Base-by-base conservation (phyloP, 2,797 vertebrate species). In the Sebastes cheni region DNA sequence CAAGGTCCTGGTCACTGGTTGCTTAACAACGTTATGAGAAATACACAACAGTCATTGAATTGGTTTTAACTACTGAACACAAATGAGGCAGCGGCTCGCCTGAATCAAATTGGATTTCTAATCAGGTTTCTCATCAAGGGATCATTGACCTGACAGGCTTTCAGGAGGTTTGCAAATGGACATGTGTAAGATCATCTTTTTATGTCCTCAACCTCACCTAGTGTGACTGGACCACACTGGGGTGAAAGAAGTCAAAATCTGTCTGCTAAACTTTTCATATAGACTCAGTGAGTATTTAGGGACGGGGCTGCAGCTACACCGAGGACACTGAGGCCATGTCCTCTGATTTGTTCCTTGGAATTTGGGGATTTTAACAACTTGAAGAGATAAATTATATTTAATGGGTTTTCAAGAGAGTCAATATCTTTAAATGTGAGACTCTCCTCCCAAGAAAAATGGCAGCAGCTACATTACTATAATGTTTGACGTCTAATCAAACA, bases 41-140 rank as follows among this genome's bases (percentile, higher is more conserved):
- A 59, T 52, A 29, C 6, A 39, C 7, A 58, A 64, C 3, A 50
- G 64, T 18, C n/a, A 64, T 69, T 70, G 60, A 71, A n/a, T 32
- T 23, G 12, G 3, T 68, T 9, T 46, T 4, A 67, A 6, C n/a
- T 14, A 20, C 32, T 34, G 22, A 29, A 23, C 10, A 58, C 7
- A 39, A 68, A 60, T 46, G 25, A 67, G 39, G 56, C 25, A 30
- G 42, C 29, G 25, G 42, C 52, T 68, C 0, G 0, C 22, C 12
- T 23, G n/a, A 34, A 61, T 83, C 9, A 20, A 66, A 62, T 42
- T 77, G 14, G n/a, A 76, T 67, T 77, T 55, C 61, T 50, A 55
- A 42, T 58, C 32, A 72, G 36, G 20, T 54, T 7, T 23, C 23
- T 14, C 3, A 4, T 34, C 10, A 4, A 23, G 29, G 14, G n/a